Percentiles rank a stretch among this genome's conserved stretches.
These are phyloP conservation scores for Calameuta filiformis DNA, from an alignment of 2,888 invertebrate genomes.

Conservation along the genomic window DNA sequence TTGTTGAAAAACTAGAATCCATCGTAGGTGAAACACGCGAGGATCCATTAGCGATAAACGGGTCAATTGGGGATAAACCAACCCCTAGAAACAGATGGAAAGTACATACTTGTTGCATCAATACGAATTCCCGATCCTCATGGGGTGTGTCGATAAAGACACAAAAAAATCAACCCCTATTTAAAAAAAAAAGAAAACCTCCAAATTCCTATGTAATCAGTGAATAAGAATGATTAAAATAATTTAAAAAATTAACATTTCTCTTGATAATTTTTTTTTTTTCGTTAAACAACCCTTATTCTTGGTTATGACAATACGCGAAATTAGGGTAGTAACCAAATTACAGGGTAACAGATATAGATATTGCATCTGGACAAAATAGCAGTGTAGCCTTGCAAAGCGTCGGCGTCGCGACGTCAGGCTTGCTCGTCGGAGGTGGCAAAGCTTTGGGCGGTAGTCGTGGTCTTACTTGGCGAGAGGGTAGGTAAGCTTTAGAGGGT, in stretches of 20 bases:
- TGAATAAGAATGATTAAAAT: not conserved
- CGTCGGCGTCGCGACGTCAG: slow-evolving; percentile 20
- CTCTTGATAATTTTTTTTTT: not conserved
- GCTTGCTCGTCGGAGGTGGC: not conserved
- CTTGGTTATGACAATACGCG: not conserved
- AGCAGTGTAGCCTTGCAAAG: slow-evolving; percentile 8
- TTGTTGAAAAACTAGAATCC: not conserved
- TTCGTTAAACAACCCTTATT: not conserved
- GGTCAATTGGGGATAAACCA: slow-evolving; percentile 17
- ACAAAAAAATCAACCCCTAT: not conserved
- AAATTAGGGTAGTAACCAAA: not conserved
- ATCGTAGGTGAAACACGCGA: not conserved
- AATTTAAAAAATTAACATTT: not conserved
- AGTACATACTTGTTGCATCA: slow-evolving; percentile 19
- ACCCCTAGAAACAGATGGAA: not conserved
- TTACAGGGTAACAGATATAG: not conserved
- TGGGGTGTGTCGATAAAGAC: not conserved
- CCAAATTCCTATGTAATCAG: not conserved
- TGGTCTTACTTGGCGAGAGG: slow-evolving; percentile 8
- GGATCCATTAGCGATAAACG: slow-evolving; percentile 15
- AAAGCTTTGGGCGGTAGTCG: slow-evolving; percentile 15
- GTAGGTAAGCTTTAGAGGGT: slow-evolving; percentile 5
- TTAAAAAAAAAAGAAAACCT: not conserved
- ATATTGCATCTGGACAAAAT: not conserved
- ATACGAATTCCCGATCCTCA: slow-evolving; percentile 5